Evolutionary conservation across 2,113 vertebrate species (phyloP).

Genomic region (Polypterus senegalus): DNA sequence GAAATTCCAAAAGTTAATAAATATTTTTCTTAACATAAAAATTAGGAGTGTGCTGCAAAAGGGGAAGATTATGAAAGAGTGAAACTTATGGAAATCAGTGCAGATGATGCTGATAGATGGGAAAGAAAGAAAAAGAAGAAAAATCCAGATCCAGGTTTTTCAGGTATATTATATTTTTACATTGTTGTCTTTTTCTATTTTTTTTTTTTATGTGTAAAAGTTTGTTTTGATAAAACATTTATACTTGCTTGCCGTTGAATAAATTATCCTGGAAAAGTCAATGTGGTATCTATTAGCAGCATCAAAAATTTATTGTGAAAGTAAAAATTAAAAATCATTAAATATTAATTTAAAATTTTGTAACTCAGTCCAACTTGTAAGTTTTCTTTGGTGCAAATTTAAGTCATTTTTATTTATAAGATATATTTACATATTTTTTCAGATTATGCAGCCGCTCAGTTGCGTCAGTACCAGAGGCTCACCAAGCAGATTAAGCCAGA

Average conservation of each 20-base stretch:
- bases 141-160: slow-evolving; percentile 86
- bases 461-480: slow-evolving; percentile 86
- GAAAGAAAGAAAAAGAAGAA: slow-evolving; percentile 85
- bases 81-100: slow-evolving; percentile 82
- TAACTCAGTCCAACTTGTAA: too few species aligned
- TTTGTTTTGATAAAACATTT: slow-evolving; percentile 15
- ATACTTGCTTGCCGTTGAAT: slow-evolving; percentile 24
- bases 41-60: slow-evolving; percentile 66
- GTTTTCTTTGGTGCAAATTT: too few species aligned
- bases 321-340: too few species aligned
- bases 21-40: too few species aligned
- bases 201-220: slow-evolving; percentile 7
- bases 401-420: too few species aligned
- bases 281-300: slow-evolving; percentile 36
- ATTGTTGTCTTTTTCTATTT: too few species aligned
- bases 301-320: slow-evolving; percentile 19
- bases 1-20: too few species aligned
- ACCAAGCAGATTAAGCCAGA: slow-evolving; percentile 88
- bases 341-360: too few species aligned
- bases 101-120: slow-evolving; percentile 85
- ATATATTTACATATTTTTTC: slow-evolving; percentile 3
- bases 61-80: slow-evolving; percentile 83
- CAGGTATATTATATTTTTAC: slow-evolving; percentile 51
- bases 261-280: slow-evolving; percentile 11
- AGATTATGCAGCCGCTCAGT: slow-evolving; percentile 91